Conservation (phyloP, 2,888 invertebrate species). For the Diogma glabrata region DNA sequence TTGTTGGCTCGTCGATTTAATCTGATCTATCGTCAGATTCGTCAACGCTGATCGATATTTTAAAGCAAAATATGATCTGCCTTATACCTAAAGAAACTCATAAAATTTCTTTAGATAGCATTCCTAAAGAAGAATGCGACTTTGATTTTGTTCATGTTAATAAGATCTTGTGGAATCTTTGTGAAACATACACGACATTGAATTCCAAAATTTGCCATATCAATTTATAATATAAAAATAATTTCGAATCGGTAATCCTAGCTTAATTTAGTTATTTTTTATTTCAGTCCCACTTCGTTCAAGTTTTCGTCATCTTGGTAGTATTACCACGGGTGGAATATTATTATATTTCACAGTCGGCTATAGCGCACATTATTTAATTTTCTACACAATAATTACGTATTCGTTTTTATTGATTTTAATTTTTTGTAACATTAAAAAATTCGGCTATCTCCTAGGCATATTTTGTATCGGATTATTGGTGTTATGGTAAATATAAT, state of each 20-base stretch:
- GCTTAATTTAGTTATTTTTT: background rate
- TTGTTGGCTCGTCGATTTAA: no score
- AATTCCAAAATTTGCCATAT: no score
- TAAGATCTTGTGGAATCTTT: background rate
- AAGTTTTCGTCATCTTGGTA: constrained; percentile 11
- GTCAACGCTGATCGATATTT: no score
- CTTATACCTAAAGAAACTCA: no score
- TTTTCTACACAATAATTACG: background rate
- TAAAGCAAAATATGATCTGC: no score
- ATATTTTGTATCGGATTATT: background rate
- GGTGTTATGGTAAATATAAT: background rate
- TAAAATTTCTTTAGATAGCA: no score
- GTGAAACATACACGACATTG: no score
- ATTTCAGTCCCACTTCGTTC: constrained; percentile 6
- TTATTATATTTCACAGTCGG: constrained; percentile 13
- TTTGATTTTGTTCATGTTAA: no score
- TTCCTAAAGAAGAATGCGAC: no score
- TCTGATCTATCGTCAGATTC: no score
- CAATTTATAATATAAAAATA: background rate
- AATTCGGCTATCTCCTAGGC: constrained; percentile 9
- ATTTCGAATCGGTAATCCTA: background rate
- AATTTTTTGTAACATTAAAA: background rate
- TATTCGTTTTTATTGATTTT: background rate
- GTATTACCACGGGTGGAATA: constrained; percentile 13
- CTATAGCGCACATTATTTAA: background rate